Evolutionary conservation across 2,888 invertebrate species (phyloP).

Genomic region (Altica lythri): DNA sequence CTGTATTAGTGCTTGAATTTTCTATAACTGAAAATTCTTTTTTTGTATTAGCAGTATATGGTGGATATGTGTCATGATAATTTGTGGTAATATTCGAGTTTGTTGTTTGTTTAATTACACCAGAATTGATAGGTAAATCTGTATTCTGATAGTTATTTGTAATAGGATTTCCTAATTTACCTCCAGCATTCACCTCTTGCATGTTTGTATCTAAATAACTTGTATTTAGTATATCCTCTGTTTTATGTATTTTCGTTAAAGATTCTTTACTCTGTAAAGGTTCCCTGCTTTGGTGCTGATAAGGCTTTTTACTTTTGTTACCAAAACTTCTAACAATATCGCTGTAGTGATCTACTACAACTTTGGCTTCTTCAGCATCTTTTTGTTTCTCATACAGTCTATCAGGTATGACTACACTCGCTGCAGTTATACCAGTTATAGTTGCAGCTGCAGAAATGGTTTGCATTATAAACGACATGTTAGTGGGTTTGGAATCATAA

Average conservation of each 20-base stretch:
- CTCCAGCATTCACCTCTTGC: background rate
- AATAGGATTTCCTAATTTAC: background rate
- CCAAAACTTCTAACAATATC: constrained; percentile 78
- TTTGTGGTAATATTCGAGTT: too few relatives aligned
- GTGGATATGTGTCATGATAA: too few relatives aligned
- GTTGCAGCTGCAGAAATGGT: constrained; percentile 47
- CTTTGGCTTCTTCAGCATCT: constrained; percentile 68
- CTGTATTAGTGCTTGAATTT: too few relatives aligned
- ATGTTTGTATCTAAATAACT: too few relatives aligned
- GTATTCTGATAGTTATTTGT: constrained; percentile 2
- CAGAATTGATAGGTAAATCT: too few relatives aligned
- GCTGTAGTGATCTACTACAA: constrained; percentile 79
- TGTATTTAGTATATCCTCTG: too few relatives aligned
- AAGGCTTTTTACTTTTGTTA: constrained; percentile 39
- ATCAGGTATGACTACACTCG: constrained; percentile 51
- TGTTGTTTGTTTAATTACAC: too few relatives aligned
- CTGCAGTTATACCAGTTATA: constrained; percentile 51
- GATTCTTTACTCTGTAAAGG: constrained; percentile 48
- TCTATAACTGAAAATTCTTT: too few relatives aligned
- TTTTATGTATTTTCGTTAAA: constrained; percentile 15
- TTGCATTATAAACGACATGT: constrained; percentile 32
- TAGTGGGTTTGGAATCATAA: constrained; percentile 14
- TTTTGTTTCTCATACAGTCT: constrained; percentile 52
- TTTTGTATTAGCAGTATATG: too few relatives aligned
- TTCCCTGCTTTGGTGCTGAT: constrained; percentile 42